Evolutionary conservation across 1,140 invertebrate genomes (phyloP), one percentile per base, ranked within the genome.

Genomic region (Akabosia matsudoensis): DNA sequence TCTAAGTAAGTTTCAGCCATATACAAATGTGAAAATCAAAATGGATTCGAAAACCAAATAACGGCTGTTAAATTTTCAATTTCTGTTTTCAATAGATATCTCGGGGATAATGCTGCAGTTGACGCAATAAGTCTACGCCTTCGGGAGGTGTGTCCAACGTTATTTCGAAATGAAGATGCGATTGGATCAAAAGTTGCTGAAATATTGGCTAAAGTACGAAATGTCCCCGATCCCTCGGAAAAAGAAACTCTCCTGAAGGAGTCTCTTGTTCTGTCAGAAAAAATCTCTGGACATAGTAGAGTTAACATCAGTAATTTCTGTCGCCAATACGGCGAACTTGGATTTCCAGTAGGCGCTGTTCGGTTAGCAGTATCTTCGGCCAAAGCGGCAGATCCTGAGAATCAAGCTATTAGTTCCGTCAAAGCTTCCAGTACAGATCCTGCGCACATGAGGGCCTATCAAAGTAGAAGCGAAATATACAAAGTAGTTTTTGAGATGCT

Each of bases 111-210:
- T 85, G 95, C 97, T 0, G 94, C 93, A 1, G 94, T 97, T 0
- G 94, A 97, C 84, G 90, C 92, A 0, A 94, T 99, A 37, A 97
- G 94, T 77, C 86, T 88, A 22, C 92, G 92, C 84, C 85, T 99
- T n/a, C 87, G 96, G 70, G 91, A 97, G 83, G 88, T 96, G 0
- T 99, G 97, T 84, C 97, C 97, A 0, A 93, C 92, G 82, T 87
- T 99, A 0, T 99, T 97, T 83, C 92, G 92, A 81, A 91, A 91
- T 82, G 97, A 99, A 88, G 97, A 99, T 88, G 97, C 95, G 22
- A 92, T 95, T 34, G 96, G 93, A 84, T 91, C 96, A 24, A 95
- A 97, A 88, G 92, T 93, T 86, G 83, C 76, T 82, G 95, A 97
- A 85, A 90, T 96, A 78, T 87, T 97, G 24, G 88, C 94, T 81